A percentile compares a stretch with the other conserved stretches of the same genome.
Conservation (phyloP, 1,140 invertebrate species). For the Branchinecta lindahli region DNA sequence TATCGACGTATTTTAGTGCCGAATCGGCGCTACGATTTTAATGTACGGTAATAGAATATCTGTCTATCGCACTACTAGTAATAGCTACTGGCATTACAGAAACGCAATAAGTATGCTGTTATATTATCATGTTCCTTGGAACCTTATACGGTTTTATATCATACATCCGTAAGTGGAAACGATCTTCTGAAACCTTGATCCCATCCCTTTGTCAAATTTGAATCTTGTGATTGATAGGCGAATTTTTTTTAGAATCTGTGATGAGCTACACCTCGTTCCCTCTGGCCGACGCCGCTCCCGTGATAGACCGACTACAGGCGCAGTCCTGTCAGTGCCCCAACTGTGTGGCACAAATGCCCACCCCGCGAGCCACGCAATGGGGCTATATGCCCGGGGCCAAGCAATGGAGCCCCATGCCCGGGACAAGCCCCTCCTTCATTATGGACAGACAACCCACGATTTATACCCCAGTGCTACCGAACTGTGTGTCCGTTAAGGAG, state of each 20-base stretch:
- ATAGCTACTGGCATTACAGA: too few relatives aligned
- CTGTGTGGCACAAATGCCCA: background rate
- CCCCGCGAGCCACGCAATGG: background rate
- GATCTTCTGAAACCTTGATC: too few relatives aligned
- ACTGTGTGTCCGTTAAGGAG: constrained; percentile 5
- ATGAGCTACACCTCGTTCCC: background rate
- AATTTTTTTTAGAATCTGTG: background rate
- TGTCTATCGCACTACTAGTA: too few relatives aligned
- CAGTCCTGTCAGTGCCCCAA: constrained; percentile 2
- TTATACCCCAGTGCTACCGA: background rate
- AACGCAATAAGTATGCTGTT: too few relatives aligned
- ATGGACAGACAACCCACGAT: constrained; percentile 1
- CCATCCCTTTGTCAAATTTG: too few relatives aligned
- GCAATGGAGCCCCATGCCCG: background rate
- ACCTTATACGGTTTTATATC: too few relatives aligned
- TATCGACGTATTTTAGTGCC: too few relatives aligned
- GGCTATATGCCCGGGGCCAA: background rate
- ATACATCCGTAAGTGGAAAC: too few relatives aligned
- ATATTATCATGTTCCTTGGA: too few relatives aligned
- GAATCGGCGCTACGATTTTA: too few relatives aligned
- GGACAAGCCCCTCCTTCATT: background rate
- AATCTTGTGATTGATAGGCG: too few relatives aligned
- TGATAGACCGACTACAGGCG: background rate
- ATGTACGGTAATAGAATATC: too few relatives aligned
- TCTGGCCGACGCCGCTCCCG: background rate